Percentiles rank a stretch among this genome's conserved stretches.
Conservation (phyloP, 2,797 vertebrate species). For the Anguilla pacifica region DNA sequence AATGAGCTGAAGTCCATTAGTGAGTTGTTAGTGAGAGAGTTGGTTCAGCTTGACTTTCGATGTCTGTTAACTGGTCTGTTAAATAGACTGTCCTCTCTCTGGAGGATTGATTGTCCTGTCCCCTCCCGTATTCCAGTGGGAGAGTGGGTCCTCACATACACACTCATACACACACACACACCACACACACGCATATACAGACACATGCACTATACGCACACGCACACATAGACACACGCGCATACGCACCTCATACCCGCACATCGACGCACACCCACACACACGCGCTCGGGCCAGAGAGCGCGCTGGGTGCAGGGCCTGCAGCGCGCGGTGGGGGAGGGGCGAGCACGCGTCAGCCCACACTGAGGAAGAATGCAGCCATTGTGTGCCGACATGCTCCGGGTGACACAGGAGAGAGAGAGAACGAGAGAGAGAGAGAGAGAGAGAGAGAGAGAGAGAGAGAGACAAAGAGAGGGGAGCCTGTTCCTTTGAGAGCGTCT, state of each 20-base stretch:
- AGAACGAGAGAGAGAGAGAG: too few species aligned
- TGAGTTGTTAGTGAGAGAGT: neutral
- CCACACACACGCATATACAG: neutral
- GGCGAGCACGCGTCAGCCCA: neutral
- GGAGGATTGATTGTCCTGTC: neutral
- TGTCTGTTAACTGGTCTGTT: too few species aligned
- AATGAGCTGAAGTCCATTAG: neutral
- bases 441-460: neutral
- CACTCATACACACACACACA: neutral
- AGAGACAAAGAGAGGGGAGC: neutral
- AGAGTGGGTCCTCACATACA: neutral
- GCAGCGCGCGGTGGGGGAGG: neutral
- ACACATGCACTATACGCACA: too few species aligned
- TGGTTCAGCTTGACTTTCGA: neutral
- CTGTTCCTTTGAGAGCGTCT: constrained; percentile 2
- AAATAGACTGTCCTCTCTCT: neutral
- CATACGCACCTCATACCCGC: neutral
- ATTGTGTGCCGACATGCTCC: neutral
- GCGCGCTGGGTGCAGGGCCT: neutral
- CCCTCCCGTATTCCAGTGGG: neutral
- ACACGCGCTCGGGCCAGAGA: neutral
- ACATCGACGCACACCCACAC: neutral
- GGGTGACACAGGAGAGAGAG: neutral
- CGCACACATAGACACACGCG: neutral
- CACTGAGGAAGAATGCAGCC: constrained; percentile 4